Percentiles rank a stretch among this genome's conserved stretches.
These are phyloP conservation scores for Harpegnathos saltator DNA, from an alignment of 1,140 invertebrate genomes.

Conservation along the genomic window DNA sequence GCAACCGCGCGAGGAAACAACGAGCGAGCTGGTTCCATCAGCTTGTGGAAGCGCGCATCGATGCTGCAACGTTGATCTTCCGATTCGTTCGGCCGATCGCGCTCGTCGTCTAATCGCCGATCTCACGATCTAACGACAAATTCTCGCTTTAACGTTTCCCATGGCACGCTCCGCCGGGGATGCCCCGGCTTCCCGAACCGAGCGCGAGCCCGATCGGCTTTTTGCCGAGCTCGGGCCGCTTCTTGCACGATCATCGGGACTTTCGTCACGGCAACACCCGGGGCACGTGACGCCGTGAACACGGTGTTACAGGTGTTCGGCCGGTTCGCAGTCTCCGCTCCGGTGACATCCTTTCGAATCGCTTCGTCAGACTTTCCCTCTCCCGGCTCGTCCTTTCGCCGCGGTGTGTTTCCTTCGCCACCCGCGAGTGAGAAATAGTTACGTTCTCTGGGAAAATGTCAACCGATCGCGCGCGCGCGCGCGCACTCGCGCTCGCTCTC, in stretches of 20 bases:
- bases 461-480: conserved; percentile 61
- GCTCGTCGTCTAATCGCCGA: conserved; percentile 28
- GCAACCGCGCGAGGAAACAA: neutral
- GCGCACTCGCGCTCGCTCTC: no score
- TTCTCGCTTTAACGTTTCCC: conserved; percentile 78
- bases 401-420: conserved; percentile 64
- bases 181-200: conserved; percentile 79
- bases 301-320: conserved; percentile 82
- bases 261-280: conserved; percentile 83
- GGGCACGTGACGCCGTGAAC: conserved; percentile 81
- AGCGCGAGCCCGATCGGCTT: conserved; percentile 78
- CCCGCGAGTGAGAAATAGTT: conserved; percentile 79
- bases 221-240: conserved; percentile 63
- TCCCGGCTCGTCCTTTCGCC: conserved; percentile 69
- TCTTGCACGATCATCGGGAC: conserved; percentile 72
- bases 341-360: conserved; percentile 66
- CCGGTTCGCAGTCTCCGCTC: conserved; percentile 64
- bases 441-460: conserved; percentile 79
- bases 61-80: no score
- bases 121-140: conserved; percentile 68
- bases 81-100: no score
- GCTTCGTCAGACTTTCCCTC: conserved; percentile 71
- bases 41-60: no score
- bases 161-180: conserved; percentile 72
- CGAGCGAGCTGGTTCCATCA: neutral